Evolutionary conservation across 2,797 vertebrate species (phyloP), one percentile per base, ranked within the genome.

Genomic region (Phalloptychus januarius): DNA sequence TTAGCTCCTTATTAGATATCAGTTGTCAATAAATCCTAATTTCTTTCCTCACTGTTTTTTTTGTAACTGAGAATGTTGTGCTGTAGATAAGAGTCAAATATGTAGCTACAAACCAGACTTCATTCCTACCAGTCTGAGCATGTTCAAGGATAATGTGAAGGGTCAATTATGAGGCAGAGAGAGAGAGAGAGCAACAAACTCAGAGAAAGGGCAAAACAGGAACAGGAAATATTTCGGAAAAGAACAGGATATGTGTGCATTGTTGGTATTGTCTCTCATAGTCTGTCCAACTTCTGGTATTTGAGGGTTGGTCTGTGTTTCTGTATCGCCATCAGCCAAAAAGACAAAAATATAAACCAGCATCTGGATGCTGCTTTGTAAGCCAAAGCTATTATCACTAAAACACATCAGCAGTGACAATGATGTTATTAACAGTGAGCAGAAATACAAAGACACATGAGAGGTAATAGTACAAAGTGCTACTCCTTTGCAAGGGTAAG

Each of bases 151-250:
- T 77, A 3, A 87, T 67, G 28, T 78, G 46, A 83, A 38, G 45
- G 74, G 50, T 79, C 79, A 86, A 78, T 78, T 79, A 78, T 74
- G 72, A 82, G 61, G 72, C 74, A 79, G 45, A 61, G 12, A 50
- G 48, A n/a, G 23, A 33, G 16, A 63, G 79, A 74, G 73, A 74
- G 52, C 33, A 46, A 72, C 77, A 65, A 50, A 56, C 69, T 71
- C 56, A 58, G 77, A 75, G 54, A 75, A 28, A 82, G 72, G 42
- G 74, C 75, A 89, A 86, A 93, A 91, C 89, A 93, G 89, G 89
- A 92, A 94, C 71, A 91, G 91, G 89, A 94, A 93, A 92, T 82
- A 78, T 88, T 88, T 85, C 69, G 79, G 65, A 85, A 87, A 87
- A 83, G 80, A 77, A 87, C 88, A 93, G 93, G 92, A 93, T 93